Base-by-base conservation (phyloP, 1,140 invertebrate genomes). In the Globodera rostochiensis region DNA sequence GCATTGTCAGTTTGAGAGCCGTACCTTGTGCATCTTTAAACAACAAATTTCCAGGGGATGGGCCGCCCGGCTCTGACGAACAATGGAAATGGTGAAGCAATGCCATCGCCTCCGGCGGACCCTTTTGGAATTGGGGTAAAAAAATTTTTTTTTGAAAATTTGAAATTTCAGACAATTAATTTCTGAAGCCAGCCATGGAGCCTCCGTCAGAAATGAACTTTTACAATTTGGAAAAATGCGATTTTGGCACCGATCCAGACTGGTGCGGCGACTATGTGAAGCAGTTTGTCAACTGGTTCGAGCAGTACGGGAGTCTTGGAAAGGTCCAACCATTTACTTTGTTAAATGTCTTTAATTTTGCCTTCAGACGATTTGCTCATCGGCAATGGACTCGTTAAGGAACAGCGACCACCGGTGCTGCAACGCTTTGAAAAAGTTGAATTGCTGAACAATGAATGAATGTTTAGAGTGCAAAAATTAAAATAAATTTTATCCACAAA, bases 331-430 rank as follows among this genome's bases (percentile, higher is more conserved):
- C 13, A 64, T 64, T 64, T 64, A 13, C n/a, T 71, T 46, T 3
- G 15, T 4, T 47, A 80, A 80, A 21, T 77, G 36, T 19, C 25
- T 36, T 49, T 46, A n/a, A 1, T 4, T 79, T 19, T 49, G 25
- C 25, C 53, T 53, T 79, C 46, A 81, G 80, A 2, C 50, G 11
- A 70, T 74, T 1, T 81, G 80, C 60, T 15, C 6, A 64, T 60
- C 36, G 25, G n/a, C 79, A 46, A 67, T 53, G 45, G 74, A 81
- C 13, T 81, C 80, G 67, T 74, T 81, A 7, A 73, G 36, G 36
- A 69, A 81, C 25, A 81, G 80, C 57, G 45, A 81, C 70, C 80
- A 81, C 50, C 53, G 15, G 45, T 81, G 80, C 67, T 81, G 80
- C 50, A 81, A 81, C 67, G 73, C 47, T 5, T 15, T 81, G 45